Conservation (phyloP, 53 echinoderm and acorn worm species). For the Hippasteria phrygiana region DNA sequence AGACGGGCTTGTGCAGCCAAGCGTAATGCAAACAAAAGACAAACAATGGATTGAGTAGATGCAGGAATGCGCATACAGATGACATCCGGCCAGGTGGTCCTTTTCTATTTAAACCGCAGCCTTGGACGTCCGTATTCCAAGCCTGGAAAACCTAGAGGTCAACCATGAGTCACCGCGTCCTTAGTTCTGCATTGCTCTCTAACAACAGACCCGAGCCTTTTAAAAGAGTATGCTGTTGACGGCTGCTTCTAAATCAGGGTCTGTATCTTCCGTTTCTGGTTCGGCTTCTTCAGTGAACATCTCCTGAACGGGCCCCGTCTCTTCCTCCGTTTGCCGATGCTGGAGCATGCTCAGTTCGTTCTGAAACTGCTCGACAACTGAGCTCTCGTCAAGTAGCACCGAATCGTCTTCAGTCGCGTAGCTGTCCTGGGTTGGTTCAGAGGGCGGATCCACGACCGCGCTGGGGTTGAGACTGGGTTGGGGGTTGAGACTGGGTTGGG, state of each 20-base stretch:
- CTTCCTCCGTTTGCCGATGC: conserved; percentile 2
- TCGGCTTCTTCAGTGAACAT: neutral
- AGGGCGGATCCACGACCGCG: neutral
- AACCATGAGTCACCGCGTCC: too few relatives aligned
- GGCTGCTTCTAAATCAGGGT: conserved; percentile 81
- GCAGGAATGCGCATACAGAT: too few relatives aligned
- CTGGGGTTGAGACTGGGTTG: neutral
- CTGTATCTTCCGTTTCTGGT: conserved; percentile 31
- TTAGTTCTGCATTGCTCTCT: too few relatives aligned
- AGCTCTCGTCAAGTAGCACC: conserved; percentile 42
- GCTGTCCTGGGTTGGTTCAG: neutral
- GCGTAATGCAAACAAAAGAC: too few relatives aligned
- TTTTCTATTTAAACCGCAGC: too few relatives aligned
- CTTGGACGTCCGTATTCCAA: too few relatives aligned
- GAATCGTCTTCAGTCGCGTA: neutral
- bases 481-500: neutral
- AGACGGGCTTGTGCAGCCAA: too few relatives aligned
- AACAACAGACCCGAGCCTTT: too few relatives aligned
- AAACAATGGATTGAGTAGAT: too few relatives aligned
- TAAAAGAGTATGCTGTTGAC: conserved; percentile 84
- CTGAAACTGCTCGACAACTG: conserved; percentile 61
- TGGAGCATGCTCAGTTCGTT: conserved; percentile 69
- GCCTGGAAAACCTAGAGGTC: too few relatives aligned
- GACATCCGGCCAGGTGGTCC: too few relatives aligned
- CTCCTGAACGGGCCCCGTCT: neutral